phyloP scores from a whole-genome alignment of 53 echinoderm and acorn worm species.

The Mesocentrotus franciscanus region DNA sequence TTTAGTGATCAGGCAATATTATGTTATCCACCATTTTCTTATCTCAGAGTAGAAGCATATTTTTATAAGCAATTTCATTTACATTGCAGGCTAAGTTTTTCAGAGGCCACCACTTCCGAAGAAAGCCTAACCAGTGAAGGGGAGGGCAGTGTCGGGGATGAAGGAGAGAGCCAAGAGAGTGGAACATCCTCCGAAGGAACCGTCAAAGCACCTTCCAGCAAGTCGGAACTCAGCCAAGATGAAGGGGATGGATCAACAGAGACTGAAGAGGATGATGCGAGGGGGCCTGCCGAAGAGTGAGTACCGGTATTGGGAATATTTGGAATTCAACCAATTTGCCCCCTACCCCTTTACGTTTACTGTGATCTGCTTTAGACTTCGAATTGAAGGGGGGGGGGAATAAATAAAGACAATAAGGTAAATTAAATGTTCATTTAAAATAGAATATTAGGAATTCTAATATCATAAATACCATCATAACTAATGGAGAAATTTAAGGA shows the following conservation, averaged over 20 bases:
- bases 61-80: not conserved
- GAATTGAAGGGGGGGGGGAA: too few relatives aligned
- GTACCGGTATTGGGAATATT: not conserved
- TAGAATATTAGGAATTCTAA: too few relatives aligned
- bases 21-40: too few relatives aligned
- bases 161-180: not conserved
- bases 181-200: constrained; percentile 38
- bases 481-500: too few relatives aligned
- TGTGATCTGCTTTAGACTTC: too few relatives aligned
- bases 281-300: not conserved
- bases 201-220: constrained; percentile 17
- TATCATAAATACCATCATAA: too few relatives aligned
- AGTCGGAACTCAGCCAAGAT: constrained; percentile 7
- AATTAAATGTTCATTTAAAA: too few relatives aligned
- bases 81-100: constrained; percentile 11
- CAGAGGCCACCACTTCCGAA: not conserved
- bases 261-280: not conserved
- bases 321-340: not conserved
- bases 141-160: constrained; percentile 7
- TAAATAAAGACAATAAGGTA: too few relatives aligned
- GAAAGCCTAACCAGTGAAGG: constrained; percentile 9
- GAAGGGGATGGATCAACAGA: not conserved
- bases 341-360: too few relatives aligned
- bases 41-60: too few relatives aligned
- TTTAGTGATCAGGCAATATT: too few relatives aligned